phyloP scores from a whole-genome alignment of 2,888 invertebrate genomes.

The Microctonus hyperodae region DNA sequence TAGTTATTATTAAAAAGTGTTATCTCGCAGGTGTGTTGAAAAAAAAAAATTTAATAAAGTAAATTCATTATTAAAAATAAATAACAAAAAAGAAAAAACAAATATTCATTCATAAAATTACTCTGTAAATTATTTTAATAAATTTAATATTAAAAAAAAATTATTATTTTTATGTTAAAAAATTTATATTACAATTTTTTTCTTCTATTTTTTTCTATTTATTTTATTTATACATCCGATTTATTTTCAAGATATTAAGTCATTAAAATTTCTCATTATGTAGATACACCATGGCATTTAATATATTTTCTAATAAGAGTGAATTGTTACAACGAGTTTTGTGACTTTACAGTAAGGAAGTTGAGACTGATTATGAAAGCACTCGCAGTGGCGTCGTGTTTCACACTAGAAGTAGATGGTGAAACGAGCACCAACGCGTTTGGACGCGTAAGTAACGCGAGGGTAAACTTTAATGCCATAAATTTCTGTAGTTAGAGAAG shows the following conservation, averaged over 20 bases:
- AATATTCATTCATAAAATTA: no score
- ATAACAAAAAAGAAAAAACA: no score
- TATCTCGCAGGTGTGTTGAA: not conserved
- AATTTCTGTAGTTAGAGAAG: constrained; percentile 3
- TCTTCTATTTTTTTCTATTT: no score
- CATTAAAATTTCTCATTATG: not conserved
- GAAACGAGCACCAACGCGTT: not conserved
- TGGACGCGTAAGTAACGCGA: not conserved
- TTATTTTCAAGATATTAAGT: not conserved
- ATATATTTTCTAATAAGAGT: not conserved
- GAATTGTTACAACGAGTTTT: not conserved
- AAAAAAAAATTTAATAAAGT: not conserved
- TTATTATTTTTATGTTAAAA: no score
- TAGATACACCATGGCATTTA: not conserved
- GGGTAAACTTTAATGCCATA: constrained; percentile 1
- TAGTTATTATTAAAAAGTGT: not conserved
- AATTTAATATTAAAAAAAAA: no score
- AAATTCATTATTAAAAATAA: not conserved
- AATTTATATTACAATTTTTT: no score
- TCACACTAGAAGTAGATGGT: not conserved
- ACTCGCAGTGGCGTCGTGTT: not conserved
- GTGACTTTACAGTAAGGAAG: not conserved
- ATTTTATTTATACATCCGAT: no score
- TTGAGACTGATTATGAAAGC: constrained; percentile 8
- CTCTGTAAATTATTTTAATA: no score